Evolutionary conservation across 2,888 invertebrate genomes (phyloP), one percentile per base, ranked within the genome.

Genomic region (Steinernema scapterisci): DNA sequence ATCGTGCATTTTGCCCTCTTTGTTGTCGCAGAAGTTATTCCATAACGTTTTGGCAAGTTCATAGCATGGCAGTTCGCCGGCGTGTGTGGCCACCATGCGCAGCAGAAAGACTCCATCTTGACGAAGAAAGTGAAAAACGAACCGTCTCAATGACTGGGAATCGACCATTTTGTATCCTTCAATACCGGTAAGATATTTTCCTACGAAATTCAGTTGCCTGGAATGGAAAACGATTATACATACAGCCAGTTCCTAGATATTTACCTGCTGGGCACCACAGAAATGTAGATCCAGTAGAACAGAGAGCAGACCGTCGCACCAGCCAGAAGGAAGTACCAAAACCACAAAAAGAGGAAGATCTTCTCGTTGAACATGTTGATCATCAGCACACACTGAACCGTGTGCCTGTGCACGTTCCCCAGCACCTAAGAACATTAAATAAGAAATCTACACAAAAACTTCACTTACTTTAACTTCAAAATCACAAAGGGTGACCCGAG

Each of bases 151-250:
- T 19, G 85, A 85, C 76, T 87, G 87, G 44, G 85, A 85, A 78
- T 87, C 87, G 48, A 88, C 87, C 87, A 88, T 87, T 75, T 87
- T 88, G 81, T 87, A 88, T 72, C 87, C 87, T 75, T 87, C 87
- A 72, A 87, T 87, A 56, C 87, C 87, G 25, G 86, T 84, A 72
- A 87, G 77, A 75, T 87, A 87, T 74, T 87, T 87, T 73, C 87
- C 87, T 73, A 87, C 87, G 77, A 87, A 87, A 77, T 87, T 87
- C 75, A 88, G 81, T 73, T 87, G 87, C 72, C 86, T 87, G 77
- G 71, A 80, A 73, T 13, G n/a, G 25, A 9, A n/a, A 48, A 2
- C 19, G n/a, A n/a, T n/a, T n/a, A n/a, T 74, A 45, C 21, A 73
- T 25, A 52, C 16, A 19, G 23, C 11, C 13, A 7, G 71, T n/a